These are phyloP conservation scores for Limonius californicus DNA, from an alignment of 1,140 invertebrate genomes.

Conservation along the genomic window DNA sequence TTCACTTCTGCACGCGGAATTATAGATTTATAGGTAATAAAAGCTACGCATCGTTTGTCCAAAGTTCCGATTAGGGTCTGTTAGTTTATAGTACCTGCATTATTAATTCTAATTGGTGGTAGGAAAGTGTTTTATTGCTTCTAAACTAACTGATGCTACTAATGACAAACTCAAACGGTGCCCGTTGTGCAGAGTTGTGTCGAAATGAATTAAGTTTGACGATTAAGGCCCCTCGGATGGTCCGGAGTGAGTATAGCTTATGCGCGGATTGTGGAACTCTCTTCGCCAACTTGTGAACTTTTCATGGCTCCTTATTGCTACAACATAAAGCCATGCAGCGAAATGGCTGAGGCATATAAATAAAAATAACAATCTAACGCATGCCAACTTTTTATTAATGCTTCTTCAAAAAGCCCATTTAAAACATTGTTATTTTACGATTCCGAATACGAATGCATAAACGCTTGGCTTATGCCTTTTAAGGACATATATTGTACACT, in stretches of 20 bases:
- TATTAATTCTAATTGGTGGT: conserved; percentile 7
- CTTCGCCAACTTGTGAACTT: conserved; percentile 16
- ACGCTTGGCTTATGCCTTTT: conserved; percentile 36
- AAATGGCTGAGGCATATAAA: not conserved
- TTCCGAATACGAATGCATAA: conserved; percentile 35
- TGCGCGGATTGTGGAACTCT: conserved; percentile 22
- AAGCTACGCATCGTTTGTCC: no score
- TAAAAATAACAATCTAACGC: conserved; percentile 18
- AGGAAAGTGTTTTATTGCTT: conserved; percentile 6
- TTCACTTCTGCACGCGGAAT: not conserved
- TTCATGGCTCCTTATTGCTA: conserved; percentile 23
- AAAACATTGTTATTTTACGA: conserved; percentile 33
- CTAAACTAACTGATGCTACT: conserved; percentile 20
- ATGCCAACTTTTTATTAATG: conserved; percentile 4
- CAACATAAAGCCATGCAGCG: conserved; percentile 3
- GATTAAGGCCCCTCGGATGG: conserved; percentile 38
- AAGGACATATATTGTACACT: conserved; percentile 33
- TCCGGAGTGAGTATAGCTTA: conserved; percentile 31
- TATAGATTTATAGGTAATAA: no score
- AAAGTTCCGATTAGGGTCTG: no score
- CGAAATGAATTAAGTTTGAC: conserved; percentile 44
- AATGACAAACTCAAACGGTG: conserved; percentile 24
- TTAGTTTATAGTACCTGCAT: conserved; percentile 4
- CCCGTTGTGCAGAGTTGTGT: conserved; percentile 20
- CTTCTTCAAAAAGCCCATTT: conserved; percentile 3